Conservation (phyloP, 2,888 invertebrate genomes). For the Leucoma salicis region DNA sequence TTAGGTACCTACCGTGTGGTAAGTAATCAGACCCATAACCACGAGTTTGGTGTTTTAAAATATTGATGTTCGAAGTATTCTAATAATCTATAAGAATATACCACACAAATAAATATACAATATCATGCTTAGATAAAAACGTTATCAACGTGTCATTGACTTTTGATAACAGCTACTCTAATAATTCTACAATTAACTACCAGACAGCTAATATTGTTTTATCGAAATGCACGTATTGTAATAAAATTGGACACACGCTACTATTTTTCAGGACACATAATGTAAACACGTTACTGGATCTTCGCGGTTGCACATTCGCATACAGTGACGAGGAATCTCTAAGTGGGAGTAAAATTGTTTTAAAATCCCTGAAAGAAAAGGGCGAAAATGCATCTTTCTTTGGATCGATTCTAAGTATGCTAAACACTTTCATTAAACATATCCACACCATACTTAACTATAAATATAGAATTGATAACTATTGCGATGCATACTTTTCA, state of each 20-base stretch:
- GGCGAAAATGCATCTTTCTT: constrained; percentile 84
- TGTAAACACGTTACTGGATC: constrained; percentile 79
- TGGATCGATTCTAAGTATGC: constrained; percentile 79
- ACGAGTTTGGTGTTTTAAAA: too few species aligned
- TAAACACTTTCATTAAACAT: neutral
- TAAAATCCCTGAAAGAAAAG: constrained; percentile 75
- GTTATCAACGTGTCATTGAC: constrained; percentile 74
- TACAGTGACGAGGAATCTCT: constrained; percentile 79
- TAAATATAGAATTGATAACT: neutral
- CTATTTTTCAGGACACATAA: constrained; percentile 72
- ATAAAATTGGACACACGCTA: constrained; percentile 1
- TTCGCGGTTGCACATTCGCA: constrained; percentile 81
- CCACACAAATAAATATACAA: too few species aligned
- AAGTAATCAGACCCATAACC: too few species aligned
- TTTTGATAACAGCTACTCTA: constrained; percentile 57
- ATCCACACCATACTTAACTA: neutral
- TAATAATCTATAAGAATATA: too few species aligned
- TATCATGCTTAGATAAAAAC: constrained; percentile 56
- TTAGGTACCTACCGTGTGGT: too few species aligned
- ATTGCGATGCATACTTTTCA: constrained; percentile 38
- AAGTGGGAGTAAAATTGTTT: constrained; percentile 79
- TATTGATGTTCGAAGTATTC: too few species aligned
- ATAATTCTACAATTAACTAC: constrained; percentile 58
- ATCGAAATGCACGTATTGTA: constrained; percentile 17
- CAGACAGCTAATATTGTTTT: constrained; percentile 45